Evolutionary conservation across 2,797 vertebrate genomes (phyloP).

Genomic region (Enteromius unitaeniatus): DNA sequence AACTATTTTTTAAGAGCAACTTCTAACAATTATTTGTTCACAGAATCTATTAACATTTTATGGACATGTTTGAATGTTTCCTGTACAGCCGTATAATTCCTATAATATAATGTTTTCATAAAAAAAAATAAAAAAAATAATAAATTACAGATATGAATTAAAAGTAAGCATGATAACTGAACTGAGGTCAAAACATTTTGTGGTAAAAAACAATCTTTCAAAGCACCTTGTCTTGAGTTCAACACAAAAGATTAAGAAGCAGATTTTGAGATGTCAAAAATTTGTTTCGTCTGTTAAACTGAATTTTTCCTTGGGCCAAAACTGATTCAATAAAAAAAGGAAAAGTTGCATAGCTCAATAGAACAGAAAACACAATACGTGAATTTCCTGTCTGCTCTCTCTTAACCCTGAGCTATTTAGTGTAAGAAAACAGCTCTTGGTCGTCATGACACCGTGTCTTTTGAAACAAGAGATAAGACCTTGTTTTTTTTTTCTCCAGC

Average conservation of each 20-base stretch:
- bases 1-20: too few relatives aligned
- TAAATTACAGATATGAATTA: too few relatives aligned
- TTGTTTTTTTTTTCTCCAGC: neutral
- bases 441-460: neutral
- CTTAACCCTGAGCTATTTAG: neutral
- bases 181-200: neutral
- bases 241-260: neutral
- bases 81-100: neutral
- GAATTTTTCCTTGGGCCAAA: neutral
- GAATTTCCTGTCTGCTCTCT: conserved; percentile 2
- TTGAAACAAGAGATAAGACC: neutral
- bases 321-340: conserved; percentile 1
- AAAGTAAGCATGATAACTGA: neutral
- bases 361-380: neutral
- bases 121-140: too few relatives aligned
- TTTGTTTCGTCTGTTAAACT: neutral
- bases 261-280: neutral
- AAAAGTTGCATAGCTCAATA: neutral
- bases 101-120: too few relatives aligned
- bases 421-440: neutral
- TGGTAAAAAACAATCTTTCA: neutral
- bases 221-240: neutral
- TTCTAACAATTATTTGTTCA: neutral
- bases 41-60: neutral
- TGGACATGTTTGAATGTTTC: neutral